A percentile compares a stretch with the other conserved stretches of the same genome.
These are phyloP conservation scores for Chydorus sphaericus DNA, from an alignment of 2,888 invertebrate genomes.

Conservation along the genomic window DNA sequence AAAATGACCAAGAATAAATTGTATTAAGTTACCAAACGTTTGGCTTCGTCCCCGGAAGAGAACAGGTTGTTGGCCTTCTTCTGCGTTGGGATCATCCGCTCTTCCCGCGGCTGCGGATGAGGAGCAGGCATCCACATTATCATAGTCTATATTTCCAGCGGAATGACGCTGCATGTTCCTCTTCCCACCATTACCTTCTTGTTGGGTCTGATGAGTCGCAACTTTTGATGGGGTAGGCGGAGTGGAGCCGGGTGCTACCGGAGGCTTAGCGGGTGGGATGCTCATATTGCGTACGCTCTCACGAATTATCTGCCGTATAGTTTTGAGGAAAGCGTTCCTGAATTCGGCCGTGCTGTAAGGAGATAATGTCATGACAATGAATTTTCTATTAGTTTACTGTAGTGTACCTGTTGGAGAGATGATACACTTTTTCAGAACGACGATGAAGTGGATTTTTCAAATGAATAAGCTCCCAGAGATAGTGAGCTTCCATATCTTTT, in stretches of 20 bases:
- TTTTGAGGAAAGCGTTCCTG: slow-evolving; percentile 90
- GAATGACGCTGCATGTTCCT: slow-evolving; percentile 60
- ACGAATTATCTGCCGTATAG: slow-evolving; percentile 89
- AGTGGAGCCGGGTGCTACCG: slow-evolving; percentile 22
- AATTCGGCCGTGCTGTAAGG: slow-evolving; percentile 74
- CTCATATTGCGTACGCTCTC: slow-evolving; percentile 96
- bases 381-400: background rate
- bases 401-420: slow-evolving; percentile 76
- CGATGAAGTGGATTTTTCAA: slow-evolving; percentile 83
- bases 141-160: slow-evolving; percentile 71
- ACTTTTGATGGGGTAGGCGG: slow-evolving; percentile 33
- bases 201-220: slow-evolving; percentile 46
- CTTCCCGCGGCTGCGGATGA: background rate
- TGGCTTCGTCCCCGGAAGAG: slow-evolving; percentile 69
- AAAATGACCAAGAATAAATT: background rate
- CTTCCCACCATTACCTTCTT: slow-evolving; percentile 11
- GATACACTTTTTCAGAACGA: slow-evolving; percentile 89
- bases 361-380: background rate
- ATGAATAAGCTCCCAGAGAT: slow-evolving; percentile 93
- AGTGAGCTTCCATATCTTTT: slow-evolving; percentile 72
- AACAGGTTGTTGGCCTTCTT: slow-evolving; percentile 40
- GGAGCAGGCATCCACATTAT: slow-evolving; percentile 42
- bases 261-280: slow-evolving; percentile 46
- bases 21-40: slow-evolving; percentile 68
- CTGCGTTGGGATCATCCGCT: slow-evolving; percentile 41